Base-by-base conservation (phyloP, 1,140 invertebrate genomes). In the Drosophila athabasca region DNA sequence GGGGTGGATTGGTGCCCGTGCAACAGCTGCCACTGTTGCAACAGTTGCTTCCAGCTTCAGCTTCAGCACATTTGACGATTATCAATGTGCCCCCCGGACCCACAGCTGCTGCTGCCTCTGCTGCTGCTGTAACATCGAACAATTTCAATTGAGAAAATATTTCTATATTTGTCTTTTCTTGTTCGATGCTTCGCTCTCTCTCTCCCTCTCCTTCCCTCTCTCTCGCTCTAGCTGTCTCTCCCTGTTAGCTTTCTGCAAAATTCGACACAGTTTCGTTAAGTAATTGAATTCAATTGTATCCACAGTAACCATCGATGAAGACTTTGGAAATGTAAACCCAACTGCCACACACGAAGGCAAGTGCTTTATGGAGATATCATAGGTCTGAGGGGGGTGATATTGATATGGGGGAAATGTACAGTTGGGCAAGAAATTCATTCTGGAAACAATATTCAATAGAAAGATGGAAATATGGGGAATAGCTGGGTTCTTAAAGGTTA, bases 221-320 rank as follows among this genome's bases (percentile, higher is more conserved):
- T 62, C 15, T 24, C 17, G 17, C 17, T 19, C 17, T 19, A 19
- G 1, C 17, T 19, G 17, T 19, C 17, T 19, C 17, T 31, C 24
- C 5, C 4, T 26, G 13, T 62, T 65, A 26, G 17, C 17, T 55
- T 29, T 69, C 44, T 41, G 43, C 65, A 50, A 39, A 69, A 58
- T 49, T 70, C 52, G 67, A 70, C 67, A 75, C 48, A 79, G 53
- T 69, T 85, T 53, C 55, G 50, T 70, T 77, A 74, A 73, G 77
- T 87, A 84, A 84, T 84, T 87, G 82, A 84, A 74, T 87, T 77
- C 73, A 81, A 77, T 84, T 81, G 64, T 61, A 51, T 69, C 44
- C 26, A 31, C 44, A 50, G 55, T 58, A 81, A 60, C 55, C 48
- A 55, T 58, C 51, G 53, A 49, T 35, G 35, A 58, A 35, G 35